Evolutionary conservation across 2,888 invertebrate genomes (phyloP).

Genomic region (Phymatocera aterrima): DNA sequence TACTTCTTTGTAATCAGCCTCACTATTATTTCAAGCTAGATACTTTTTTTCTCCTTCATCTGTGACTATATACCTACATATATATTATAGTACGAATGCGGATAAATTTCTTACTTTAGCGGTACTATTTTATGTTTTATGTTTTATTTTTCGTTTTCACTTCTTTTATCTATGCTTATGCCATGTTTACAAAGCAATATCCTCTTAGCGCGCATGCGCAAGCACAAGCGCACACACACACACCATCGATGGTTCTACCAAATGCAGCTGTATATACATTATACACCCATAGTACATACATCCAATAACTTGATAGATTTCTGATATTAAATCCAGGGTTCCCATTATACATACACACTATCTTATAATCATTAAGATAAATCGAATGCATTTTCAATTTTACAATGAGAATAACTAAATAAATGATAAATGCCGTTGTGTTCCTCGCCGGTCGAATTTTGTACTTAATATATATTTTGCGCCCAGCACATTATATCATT

Average conservation of each 20-base stretch:
- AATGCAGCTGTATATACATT: no score
- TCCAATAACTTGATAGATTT: slow-evolving; percentile 14
- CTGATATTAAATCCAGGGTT: slow-evolving; percentile 33
- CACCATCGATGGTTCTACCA: no score
- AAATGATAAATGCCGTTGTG: not conserved
- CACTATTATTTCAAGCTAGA: slow-evolving; percentile 69
- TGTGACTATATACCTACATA: no score
- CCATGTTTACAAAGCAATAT: slow-evolving; percentile 60
- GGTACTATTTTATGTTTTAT: slow-evolving; percentile 60
- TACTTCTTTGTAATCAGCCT: slow-evolving; percentile 70
- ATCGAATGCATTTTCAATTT: slow-evolving; percentile 26
- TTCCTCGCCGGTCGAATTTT: slow-evolving; percentile 9
- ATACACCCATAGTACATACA: not conserved
- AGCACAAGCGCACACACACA: not conserved
- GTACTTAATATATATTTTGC: slow-evolving; percentile 31
- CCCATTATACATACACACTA: not conserved
- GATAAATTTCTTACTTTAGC: slow-evolving; percentile 69
- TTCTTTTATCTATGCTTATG: slow-evolving; percentile 68
- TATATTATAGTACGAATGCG: slow-evolving; percentile 65
- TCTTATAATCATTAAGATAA: not conserved
- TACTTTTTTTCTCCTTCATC: slow-evolving; percentile 57
- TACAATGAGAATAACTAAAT: not conserved
- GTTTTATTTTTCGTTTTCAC: not conserved
- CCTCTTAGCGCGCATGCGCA: slow-evolving; percentile 18
- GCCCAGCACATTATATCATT: no score